phyloP scores from a whole-genome alignment of 30 jellyfish, hydroid and myxozoan species.

The Rhopilema esculentum region DNA sequence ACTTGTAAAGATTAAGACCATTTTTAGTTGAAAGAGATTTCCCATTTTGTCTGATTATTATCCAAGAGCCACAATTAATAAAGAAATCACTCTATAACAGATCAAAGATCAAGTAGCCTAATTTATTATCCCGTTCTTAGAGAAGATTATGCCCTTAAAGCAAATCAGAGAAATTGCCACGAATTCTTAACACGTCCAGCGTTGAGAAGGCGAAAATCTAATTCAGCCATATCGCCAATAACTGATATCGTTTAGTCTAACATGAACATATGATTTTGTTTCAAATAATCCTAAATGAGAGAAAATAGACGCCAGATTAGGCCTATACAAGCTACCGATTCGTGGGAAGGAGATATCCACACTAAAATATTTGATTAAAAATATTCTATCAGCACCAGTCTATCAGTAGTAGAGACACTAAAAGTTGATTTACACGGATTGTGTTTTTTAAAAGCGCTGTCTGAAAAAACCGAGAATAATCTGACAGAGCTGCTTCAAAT shows the following conservation, averaged over 20 bases:
- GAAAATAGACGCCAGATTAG: conserved; percentile 5
- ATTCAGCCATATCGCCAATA: not conserved
- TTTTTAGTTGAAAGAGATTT: conserved; percentile 7
- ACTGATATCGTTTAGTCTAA: not conserved
- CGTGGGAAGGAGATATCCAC: too few relatives aligned
- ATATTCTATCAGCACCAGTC: too few relatives aligned
- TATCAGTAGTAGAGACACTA: too few relatives aligned
- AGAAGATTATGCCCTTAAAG: not conserved
- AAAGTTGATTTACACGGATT: too few relatives aligned
- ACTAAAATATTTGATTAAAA: too few relatives aligned
- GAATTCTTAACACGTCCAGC: not conserved
- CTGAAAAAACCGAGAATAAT: too few relatives aligned
- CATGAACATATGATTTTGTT: not conserved
- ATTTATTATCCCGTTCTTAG: not conserved
- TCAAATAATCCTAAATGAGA: not conserved
- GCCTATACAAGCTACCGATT: conserved; percentile 4
- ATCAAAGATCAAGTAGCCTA: not conserved
- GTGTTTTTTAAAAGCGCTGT: too few relatives aligned
- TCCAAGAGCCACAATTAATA: conserved; percentile 17
- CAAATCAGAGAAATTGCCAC: not conserved
- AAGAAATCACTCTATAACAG: not conserved
- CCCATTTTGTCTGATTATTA: conserved; percentile 34
- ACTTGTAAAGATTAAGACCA: not conserved
- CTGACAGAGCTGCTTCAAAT: too few relatives aligned
- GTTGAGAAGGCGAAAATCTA: conserved; percentile 20